Evolutionary conservation across 2,888 invertebrate genomes (phyloP).

Genomic region (Chloroclysta siterata): DNA sequence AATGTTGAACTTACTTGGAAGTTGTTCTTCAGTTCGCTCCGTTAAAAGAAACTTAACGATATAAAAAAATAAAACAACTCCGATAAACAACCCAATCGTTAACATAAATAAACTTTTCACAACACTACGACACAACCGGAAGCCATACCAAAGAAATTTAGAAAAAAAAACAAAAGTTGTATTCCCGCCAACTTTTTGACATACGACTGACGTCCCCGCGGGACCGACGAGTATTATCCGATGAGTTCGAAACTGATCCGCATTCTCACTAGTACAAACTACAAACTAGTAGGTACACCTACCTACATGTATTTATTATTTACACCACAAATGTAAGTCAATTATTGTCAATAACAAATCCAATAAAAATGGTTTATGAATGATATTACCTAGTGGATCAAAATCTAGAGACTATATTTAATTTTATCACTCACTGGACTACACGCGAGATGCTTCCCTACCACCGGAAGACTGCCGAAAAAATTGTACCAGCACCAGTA

Average conservation of each 20-base stretch:
- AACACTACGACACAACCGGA: slow-evolving; percentile 72
- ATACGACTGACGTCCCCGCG: slow-evolving; percentile 61
- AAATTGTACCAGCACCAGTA: slow-evolving; percentile 37
- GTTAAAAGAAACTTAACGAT: slow-evolving; percentile 53
- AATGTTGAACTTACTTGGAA: slow-evolving; percentile 50
- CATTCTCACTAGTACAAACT: background rate
- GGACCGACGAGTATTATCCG: slow-evolving; percentile 28
- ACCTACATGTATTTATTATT: slow-evolving; percentile 26
- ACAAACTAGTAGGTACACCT: background rate
- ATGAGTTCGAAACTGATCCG: slow-evolving; percentile 24
- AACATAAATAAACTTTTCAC: slow-evolving; percentile 72
- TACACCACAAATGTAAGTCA: slow-evolving; percentile 32
- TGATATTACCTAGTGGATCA: too few species aligned
- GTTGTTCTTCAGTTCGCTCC: slow-evolving; percentile 39
- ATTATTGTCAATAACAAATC: slow-evolving; percentile 22
- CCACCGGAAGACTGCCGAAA: slow-evolving; percentile 48
- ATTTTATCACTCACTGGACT: slow-evolving; percentile 31
- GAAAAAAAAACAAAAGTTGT: slow-evolving; percentile 44
- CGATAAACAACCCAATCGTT: slow-evolving; percentile 61
- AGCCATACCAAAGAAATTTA: slow-evolving; percentile 44
- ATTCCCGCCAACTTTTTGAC: slow-evolving; percentile 69
- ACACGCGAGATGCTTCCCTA: slow-evolving; percentile 41
- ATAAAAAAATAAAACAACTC: slow-evolving; percentile 60
- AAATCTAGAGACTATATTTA: slow-evolving; percentile 1
- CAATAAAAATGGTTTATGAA: slow-evolving; percentile 18